Evolutionary conservation across 2,113 vertebrate species (phyloP).

Genomic region (Bambusicola thoracicus): DNA sequence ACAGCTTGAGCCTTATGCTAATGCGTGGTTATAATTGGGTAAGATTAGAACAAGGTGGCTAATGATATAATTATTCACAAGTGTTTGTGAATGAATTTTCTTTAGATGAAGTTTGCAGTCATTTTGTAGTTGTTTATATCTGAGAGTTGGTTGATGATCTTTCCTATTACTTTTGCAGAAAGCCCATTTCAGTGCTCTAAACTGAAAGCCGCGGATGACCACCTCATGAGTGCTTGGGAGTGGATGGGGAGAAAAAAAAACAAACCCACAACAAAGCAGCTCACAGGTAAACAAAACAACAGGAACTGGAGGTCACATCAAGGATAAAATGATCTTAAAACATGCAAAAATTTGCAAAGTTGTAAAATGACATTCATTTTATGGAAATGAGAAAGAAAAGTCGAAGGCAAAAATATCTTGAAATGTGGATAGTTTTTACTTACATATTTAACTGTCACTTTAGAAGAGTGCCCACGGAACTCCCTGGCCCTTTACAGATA

Average conservation of each 20-base stretch:
- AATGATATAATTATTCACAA: not conserved
- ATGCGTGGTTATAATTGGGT: not conserved
- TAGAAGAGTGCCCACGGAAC: not conserved
- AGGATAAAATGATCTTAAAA: not conserved
- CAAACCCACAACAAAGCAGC: not conserved
- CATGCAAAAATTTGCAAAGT: not conserved
- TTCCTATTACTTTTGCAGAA: not conserved
- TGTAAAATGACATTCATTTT: not conserved
- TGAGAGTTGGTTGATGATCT: not conserved
- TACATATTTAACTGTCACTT: not conserved
- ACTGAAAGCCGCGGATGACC: not conserved
- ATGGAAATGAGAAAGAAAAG: not conserved
- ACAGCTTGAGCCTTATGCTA: not conserved
- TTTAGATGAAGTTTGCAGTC: not conserved
- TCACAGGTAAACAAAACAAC: not conserved
- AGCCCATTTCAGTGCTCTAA: not conserved
- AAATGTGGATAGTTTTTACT: not conserved
- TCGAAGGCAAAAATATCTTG: not conserved
- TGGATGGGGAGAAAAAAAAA: not conserved
- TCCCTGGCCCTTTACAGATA: not conserved
- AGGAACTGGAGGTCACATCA: not conserved
- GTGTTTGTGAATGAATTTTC: not conserved
- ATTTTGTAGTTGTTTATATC: not conserved
- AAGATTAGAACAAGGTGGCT: not conserved
- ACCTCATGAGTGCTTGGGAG: not conserved